phyloP scores from a whole-genome alignment of 2,888 invertebrate species.

The Drosophila aldrichi region DNA sequence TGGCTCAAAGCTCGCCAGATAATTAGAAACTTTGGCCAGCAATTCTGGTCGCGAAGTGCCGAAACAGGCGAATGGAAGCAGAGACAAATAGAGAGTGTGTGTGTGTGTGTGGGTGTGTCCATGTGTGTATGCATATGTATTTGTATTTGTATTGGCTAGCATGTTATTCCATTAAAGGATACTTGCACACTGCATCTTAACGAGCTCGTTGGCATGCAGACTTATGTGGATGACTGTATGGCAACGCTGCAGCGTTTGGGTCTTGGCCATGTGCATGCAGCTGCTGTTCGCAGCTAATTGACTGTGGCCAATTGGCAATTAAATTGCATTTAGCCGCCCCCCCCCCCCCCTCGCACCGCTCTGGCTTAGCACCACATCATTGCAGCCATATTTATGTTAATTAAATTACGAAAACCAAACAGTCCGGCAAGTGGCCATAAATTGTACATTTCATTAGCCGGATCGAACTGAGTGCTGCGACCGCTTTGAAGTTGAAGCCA shows the following conservation, averaged over 20 bases:
- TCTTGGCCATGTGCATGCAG: conserved; percentile 12
- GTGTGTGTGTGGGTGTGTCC: neutral
- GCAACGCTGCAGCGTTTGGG: neutral
- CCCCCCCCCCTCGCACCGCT: conserved; percentile 6
- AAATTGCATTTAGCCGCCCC: conserved; percentile 44
- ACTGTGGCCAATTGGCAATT: conserved; percentile 58
- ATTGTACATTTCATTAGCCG: conserved; percentile 23
- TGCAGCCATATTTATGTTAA: conserved; percentile 44
- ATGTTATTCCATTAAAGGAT: conserved; percentile 22
- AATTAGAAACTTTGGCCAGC: conserved; percentile 32
- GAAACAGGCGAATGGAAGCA: neutral
- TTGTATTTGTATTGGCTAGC: neutral
- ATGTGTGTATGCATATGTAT: too few relatives aligned
- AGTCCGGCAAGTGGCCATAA: conserved; percentile 6
- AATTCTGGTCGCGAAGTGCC: conserved; percentile 20
- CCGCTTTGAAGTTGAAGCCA: neutral
- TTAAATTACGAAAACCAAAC: conserved; percentile 32
- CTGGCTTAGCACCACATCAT: conserved; percentile 23
- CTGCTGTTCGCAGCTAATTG: conserved; percentile 36
- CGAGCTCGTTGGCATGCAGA: neutral
- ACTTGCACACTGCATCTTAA: neutral
- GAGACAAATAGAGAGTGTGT: neutral
- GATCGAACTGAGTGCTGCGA: neutral
- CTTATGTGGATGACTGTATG: conserved; percentile 6
- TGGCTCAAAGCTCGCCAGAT: conserved; percentile 4